Percentiles rank a stretch among this genome's conserved stretches.
phyloP scores from a whole-genome alignment of 2,797 vertebrate species.

The Echeneis naucrates region DNA sequence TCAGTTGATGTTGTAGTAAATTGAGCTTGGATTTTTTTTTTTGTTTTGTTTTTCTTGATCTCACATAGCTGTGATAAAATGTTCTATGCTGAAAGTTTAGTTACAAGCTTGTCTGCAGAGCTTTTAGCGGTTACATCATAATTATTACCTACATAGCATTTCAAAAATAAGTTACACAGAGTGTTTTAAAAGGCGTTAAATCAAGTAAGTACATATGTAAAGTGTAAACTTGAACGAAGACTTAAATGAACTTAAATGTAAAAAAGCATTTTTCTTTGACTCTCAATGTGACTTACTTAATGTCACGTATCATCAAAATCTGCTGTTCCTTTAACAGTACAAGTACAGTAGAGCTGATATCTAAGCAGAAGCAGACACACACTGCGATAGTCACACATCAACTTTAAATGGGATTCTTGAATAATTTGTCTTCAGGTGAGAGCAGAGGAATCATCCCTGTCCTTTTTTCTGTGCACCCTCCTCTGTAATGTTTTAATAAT shows the following conservation, averaged over 20 bases:
- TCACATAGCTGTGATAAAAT: background rate
- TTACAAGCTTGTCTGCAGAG: background rate
- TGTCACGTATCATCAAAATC: background rate
- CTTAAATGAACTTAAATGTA: no score
- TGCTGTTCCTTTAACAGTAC: background rate
- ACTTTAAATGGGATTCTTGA: slow-evolving; percentile 35
- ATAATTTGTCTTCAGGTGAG: slow-evolving; percentile 36
- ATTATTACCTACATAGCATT: background rate
- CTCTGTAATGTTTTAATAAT: slow-evolving; percentile 71
- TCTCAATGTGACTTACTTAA: no score
- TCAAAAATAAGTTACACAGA: background rate
- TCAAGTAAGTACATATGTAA: background rate
- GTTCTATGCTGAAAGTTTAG: background rate
- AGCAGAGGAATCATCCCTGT: slow-evolving; percentile 38
- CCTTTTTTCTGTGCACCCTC: slow-evolving; percentile 37
- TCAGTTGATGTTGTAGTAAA: no score
- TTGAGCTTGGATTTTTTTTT: background rate
- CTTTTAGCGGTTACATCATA: background rate
- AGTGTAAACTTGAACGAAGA: no score
- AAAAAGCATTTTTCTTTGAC: no score
- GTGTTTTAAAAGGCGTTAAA: background rate
- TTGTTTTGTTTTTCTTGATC: no score
- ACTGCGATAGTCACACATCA: background rate
- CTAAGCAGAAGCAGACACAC: slow-evolving; percentile 3
- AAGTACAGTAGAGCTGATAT: background rate